These are phyloP conservation scores for Ceyx margarethae DNA, from an alignment of 2,113 vertebrate genomes.

Conservation along the genomic window DNA sequence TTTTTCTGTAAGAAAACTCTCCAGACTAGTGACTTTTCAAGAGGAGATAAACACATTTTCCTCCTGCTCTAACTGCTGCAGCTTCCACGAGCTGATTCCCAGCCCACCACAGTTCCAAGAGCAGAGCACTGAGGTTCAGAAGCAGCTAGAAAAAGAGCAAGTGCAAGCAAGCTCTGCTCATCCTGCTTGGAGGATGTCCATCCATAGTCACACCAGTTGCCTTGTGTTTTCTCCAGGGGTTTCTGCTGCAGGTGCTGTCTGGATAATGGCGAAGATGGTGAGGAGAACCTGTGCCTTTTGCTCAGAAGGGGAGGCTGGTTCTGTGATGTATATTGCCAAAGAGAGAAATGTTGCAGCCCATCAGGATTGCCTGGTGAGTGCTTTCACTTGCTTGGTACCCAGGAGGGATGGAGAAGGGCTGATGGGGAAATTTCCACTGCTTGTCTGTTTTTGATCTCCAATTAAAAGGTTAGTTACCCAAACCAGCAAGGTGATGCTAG, in stretches of 20 bases:
- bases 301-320: constrained; percentile 40
- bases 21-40: neutral
- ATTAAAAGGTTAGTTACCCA: neutral
- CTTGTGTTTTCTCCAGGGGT: constrained; percentile 22
- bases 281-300: constrained; percentile 71
- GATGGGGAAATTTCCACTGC: neutral
- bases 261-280: constrained; percentile 71
- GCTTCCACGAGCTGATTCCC: neutral
- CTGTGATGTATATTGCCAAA: constrained; percentile 69
- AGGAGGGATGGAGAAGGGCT: neutral
- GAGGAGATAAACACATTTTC: neutral
- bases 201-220: neutral
- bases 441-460: neutral
- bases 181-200: neutral
- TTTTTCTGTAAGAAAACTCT: no score
- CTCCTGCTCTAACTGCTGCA: neutral
- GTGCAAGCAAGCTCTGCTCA: neutral
- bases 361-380: constrained; percentile 77
- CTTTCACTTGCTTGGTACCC: neutral
- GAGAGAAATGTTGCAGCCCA: constrained; percentile 72
- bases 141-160: neutral
- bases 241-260: constrained; percentile 15
- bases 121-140: neutral
- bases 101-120: neutral
- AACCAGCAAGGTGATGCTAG: neutral